Conservation (phyloP, 2,113 vertebrate genomes). For the Otus sunia region DNA sequence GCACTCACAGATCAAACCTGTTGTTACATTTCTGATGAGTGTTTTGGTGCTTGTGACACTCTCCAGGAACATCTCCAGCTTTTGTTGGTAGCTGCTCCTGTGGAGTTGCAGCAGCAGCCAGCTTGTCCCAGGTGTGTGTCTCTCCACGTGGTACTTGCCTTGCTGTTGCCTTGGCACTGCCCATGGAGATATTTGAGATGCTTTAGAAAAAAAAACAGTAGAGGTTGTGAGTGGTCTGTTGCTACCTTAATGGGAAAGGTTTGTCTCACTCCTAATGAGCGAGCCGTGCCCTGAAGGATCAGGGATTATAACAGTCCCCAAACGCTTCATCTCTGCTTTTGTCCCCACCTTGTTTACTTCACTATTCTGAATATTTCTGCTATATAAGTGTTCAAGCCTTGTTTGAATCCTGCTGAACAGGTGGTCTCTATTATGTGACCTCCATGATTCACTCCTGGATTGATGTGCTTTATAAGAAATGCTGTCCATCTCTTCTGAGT, state of each 20-base stretch:
- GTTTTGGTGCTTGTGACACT: fast-evolving
- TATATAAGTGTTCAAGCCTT: not conserved
- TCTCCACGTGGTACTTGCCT: not conserved
- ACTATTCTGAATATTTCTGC: not conserved
- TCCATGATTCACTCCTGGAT: not conserved
- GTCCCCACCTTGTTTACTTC: not conserved
- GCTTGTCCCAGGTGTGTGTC: fast-evolving
- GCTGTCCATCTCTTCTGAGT: not conserved
- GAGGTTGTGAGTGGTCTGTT: not conserved
- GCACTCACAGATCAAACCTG: fast-evolving
- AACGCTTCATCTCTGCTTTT: not conserved
- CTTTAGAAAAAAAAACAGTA: not conserved
- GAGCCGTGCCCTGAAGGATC: not conserved
- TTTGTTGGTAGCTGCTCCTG: not conserved
- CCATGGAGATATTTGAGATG: not conserved
- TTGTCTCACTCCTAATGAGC: not conserved
- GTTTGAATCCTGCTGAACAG: not conserved
- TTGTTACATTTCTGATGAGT: not conserved
- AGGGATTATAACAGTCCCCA: not conserved
- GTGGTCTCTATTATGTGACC: not conserved
- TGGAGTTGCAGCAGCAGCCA: not conserved
- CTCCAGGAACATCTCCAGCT: not conserved
- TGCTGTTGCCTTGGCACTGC: not conserved
- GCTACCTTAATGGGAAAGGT: not conserved
- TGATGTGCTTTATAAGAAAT: not conserved